A percentile compares a stretch with the other conserved stretches of the same genome.
Conservation (phyloP, 23 tunicate genomes). For the Botrylloides violaceus region DNA sequence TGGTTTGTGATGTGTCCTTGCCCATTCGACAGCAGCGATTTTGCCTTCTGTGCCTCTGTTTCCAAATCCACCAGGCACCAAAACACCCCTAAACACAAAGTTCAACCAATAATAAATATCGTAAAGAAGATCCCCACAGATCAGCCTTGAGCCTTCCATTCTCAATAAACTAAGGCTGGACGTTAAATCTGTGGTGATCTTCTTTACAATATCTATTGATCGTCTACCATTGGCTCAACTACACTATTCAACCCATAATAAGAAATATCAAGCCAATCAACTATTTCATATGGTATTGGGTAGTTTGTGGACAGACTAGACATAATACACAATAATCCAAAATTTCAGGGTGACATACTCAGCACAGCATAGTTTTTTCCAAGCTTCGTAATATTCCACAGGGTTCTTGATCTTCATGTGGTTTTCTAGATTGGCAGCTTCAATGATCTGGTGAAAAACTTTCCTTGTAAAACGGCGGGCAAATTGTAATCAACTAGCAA, state of each 20-base stretch:
- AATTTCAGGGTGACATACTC: constrained; percentile 44
- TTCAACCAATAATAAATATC: too few relatives aligned
- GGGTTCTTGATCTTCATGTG: constrained; percentile 31
- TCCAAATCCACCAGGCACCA: constrained; percentile 97
- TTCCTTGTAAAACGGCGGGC: background rate
- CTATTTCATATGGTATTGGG: too few relatives aligned
- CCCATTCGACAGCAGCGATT: constrained; percentile 80
- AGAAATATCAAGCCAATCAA: too few relatives aligned
- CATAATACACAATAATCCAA: too few relatives aligned
- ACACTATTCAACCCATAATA: too few relatives aligned
- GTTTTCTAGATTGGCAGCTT: constrained; percentile 60
- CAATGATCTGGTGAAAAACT: constrained; percentile 50
- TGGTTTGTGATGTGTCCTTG: constrained; percentile 59
- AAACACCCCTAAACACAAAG: constrained; percentile 49
- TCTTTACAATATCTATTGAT: too few relatives aligned
- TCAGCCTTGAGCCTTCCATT: too few relatives aligned
- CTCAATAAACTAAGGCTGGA: too few relatives aligned
- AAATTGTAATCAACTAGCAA: background rate
- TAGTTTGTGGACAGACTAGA: too few relatives aligned
- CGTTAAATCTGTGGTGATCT: too few relatives aligned
- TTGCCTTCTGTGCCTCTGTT: constrained; percentile 83
- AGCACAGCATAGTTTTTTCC: constrained; percentile 69
- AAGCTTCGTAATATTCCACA: constrained; percentile 72
- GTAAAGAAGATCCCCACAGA: too few relatives aligned
- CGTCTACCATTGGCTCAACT: too few relatives aligned